Evolutionary conservation across 2,113 vertebrate genomes (phyloP).

Genomic region (Crotalus helleri): DNA sequence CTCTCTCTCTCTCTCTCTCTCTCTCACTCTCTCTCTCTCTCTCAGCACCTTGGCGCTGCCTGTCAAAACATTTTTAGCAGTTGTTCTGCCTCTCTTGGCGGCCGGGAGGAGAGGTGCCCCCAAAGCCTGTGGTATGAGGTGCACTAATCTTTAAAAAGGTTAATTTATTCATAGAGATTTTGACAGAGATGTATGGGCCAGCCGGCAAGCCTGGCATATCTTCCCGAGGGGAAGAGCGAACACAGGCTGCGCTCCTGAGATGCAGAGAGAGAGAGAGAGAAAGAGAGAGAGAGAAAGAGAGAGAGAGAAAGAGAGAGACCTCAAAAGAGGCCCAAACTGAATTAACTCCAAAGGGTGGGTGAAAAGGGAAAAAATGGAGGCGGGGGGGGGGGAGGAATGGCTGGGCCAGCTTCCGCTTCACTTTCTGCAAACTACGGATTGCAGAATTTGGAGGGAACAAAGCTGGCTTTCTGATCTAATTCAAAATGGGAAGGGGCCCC

Average conservation of each 20-base stretch:
- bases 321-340: constrained; percentile 2
- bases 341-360: background rate
- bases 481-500: background rate
- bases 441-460: background rate
- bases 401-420: background rate
- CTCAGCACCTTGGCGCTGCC: constrained; percentile 67
- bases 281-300: background rate
- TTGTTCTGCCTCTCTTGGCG: constrained; percentile 75
- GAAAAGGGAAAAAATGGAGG: background rate
- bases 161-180: constrained; percentile 99
- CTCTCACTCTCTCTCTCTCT: background rate
- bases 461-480: background rate
- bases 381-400: background rate
- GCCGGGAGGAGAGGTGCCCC: constrained; percentile 8
- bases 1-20: no score
- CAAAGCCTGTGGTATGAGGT: constrained; percentile 96
- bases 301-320: background rate
- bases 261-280: background rate
- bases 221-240: constrained; percentile 82
- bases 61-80: constrained; percentile 83
- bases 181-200: constrained; percentile 99
- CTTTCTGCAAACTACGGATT: background rate
- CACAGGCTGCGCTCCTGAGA: constrained; percentile 59
- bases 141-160: constrained; percentile 99
- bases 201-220: constrained; percentile 82